Base-by-base conservation (phyloP, 1,140 invertebrate species). In the Orchesella cincta region DNA sequence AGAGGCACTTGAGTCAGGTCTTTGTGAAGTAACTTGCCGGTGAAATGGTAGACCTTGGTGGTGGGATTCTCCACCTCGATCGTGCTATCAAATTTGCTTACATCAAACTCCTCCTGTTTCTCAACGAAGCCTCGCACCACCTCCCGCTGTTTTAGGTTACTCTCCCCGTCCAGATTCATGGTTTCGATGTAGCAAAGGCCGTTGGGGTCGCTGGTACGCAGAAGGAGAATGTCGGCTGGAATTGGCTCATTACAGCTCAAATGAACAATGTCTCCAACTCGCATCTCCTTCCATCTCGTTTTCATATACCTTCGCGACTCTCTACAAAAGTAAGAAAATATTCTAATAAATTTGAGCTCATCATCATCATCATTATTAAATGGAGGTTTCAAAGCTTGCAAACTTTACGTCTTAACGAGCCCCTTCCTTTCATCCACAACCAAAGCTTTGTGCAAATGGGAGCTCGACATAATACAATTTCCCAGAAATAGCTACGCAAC, bases 151-250 rank as follows among this genome's bases (percentile, higher is more conserved):
- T 99, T 99, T 62, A 99, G 87, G 88, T 99, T 99, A n/a, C 96
- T 98, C 87, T 99, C 98, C 16, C 98, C 98, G 85, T 99, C 98
- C 81, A 99, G 88, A 87, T 99, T 98, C 79, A 96, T 95, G 1
- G 97, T 99, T 87, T 99, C 91, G 84, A 99, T 93, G 86, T 98
- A 99, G 85, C 97, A 98, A 81, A 98, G 90, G 34, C 96, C 96
- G 83, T 95, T 90, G 1, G 94, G 91, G 87, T 98, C 96, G 84
- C 95, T 96, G 57, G 93, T 94, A 78, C 92, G 89, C 39, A 99
- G 86, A 29, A 99, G 85, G 33, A 99, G 87, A 83, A 98, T 92
- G 86, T 99, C 97, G 1, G 97, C 97, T 8, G 97, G 97, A 79
- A 98, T 95, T 29, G 94, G 89, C 88, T 99, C 96, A 87, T 98